Base-by-base conservation (phyloP, 1,140 invertebrate genomes). In the Trypoxylus dichotomus region DNA sequence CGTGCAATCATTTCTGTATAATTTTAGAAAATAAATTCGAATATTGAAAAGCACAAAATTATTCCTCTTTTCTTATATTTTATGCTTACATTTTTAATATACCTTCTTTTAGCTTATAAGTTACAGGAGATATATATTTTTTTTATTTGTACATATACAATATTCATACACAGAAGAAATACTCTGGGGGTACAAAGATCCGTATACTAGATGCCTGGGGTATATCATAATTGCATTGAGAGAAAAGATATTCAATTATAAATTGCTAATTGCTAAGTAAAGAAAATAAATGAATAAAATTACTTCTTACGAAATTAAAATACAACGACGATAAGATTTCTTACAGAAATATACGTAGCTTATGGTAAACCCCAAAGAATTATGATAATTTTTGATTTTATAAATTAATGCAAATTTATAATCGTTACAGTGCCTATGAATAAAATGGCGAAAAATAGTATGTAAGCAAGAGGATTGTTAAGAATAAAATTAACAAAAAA, bases 391-490 rank as follows among this genome's bases (percentile, higher is more conserved):
- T 6, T 54, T n/a, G 47, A 54, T 54, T 8, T 27, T 24, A 68
- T 27, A 15, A 68, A 68, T 68, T 68, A 68, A 68, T 54, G 19
- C 21, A 68, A 24, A 41, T 43, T 74, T 43, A 74, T 74, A 10
- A 43, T 74, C 29, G 32, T 74, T 74, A 74, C 72, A 74, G 72
- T 74, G 29, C 72, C 72, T 43, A 74, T 74, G 72, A 74, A 74
- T 43, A 74, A 74, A 74, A 74, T 74, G 72, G 41, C 41, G 72
- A 74, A 74, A 74, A 37, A 42, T 74, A 74, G 41, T 74, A 74
- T 74, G 72, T 74, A 74, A 74, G 60, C 60, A 68, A 68, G 60
- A 68, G 60, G 60, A 68, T 24, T 68, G 8, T 68, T 68, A 27
- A 68, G 24, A 27, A 68, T 24, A 68, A 58, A 58, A 10, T 58